Evolutionary conservation across 2,888 invertebrate genomes (phyloP).

Genomic region (Xestia sexstrigata): DNA sequence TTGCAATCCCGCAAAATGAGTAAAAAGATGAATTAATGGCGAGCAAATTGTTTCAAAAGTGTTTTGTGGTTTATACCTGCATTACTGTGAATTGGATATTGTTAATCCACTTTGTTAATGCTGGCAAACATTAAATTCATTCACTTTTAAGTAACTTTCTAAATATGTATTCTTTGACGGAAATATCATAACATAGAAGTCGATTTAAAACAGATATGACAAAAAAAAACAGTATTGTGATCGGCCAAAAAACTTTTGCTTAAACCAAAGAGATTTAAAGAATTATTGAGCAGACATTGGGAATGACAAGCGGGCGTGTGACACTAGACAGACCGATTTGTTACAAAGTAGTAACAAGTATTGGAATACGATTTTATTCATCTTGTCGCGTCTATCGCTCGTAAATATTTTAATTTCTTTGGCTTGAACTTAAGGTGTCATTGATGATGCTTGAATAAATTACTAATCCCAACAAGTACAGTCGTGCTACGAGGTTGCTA

Average conservation of each 20-base stretch:
- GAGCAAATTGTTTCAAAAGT: slow-evolving; percentile 64
- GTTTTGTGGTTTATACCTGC: slow-evolving; percentile 43
- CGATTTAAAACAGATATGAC: background rate
- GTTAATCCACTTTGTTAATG: slow-evolving; percentile 29
- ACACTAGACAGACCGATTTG: no score
- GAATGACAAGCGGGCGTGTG: background rate
- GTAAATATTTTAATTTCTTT: no score
- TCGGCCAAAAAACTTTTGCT: slow-evolving; percentile 2
- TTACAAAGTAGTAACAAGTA: no score
- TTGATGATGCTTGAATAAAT: slow-evolving; percentile 14
- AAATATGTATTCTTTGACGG: background rate
- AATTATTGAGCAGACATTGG: background rate
- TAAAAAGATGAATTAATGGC: slow-evolving; percentile 70
- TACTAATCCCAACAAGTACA: slow-evolving; percentile 4
- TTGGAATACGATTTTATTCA: no score
- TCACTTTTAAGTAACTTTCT: background rate
- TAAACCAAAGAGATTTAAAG: background rate
- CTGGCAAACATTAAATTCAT: background rate
- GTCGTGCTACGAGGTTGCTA: slow-evolving; percentile 15
- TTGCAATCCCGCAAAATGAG: slow-evolving; percentile 72
- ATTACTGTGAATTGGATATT: slow-evolving; percentile 21
- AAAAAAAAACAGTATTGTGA: background rate
- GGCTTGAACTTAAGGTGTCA: background rate
- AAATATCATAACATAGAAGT: background rate
- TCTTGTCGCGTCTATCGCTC: no score